Conservation (phyloP, 2,797 vertebrate species). For the Propithecus deckenii region DNA sequence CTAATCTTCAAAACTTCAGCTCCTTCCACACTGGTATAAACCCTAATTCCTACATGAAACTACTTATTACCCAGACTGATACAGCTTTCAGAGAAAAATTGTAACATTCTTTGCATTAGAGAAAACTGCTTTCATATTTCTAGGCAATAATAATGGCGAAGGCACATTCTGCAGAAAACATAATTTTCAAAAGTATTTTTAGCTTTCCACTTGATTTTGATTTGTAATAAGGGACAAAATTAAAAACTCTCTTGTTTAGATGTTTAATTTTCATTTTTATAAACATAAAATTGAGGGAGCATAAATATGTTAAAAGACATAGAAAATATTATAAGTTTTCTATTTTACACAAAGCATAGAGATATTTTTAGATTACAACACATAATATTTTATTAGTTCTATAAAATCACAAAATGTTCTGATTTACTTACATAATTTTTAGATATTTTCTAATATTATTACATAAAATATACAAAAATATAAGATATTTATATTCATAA, state of each 20-base stretch:
- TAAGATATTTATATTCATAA: neutral
- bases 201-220: neutral
- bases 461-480: neutral
- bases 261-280: slow-evolving; percentile 8
- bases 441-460: neutral
- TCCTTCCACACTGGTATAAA: neutral
- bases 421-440: slow-evolving; percentile 5
- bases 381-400: neutral
- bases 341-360: neutral
- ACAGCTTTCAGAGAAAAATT: neutral
- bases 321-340: neutral
- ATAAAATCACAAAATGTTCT: neutral
- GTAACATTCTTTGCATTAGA: neutral
- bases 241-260: neutral
- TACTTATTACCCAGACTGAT: neutral
- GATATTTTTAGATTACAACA: neutral
- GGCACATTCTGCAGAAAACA: neutral
- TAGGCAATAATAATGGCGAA: neutral
- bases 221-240: neutral
- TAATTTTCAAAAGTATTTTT: neutral
- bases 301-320: neutral
- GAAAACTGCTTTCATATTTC: neutral
- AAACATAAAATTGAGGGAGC: neutral
- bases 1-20: neutral
- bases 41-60: neutral